A percentile compares a stretch with the other conserved stretches of the same genome.
These are phyloP conservation scores for Catharus bicknelli DNA, from an alignment of 2,113 vertebrate genomes.

Conservation along the genomic window DNA sequence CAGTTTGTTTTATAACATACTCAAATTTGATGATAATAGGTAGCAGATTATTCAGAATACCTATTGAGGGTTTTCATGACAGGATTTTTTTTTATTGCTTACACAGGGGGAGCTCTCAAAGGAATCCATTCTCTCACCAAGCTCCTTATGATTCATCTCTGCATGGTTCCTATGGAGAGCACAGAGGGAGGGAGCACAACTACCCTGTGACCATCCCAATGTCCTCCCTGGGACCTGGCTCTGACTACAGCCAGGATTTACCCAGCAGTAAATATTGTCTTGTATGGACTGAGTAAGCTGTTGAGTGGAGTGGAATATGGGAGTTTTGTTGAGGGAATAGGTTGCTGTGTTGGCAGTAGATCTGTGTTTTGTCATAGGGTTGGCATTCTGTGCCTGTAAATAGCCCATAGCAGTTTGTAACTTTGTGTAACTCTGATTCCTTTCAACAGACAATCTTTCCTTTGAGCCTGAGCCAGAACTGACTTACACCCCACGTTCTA, in stretches of 20 bases:
- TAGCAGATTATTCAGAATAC: not conserved
- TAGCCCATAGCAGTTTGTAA: not conserved
- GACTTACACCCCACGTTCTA: not conserved
- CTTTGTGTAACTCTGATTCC: not conserved
- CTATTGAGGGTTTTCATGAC: not conserved
- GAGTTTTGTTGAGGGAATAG: not conserved
- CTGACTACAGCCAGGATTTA: not conserved
- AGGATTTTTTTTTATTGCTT: not conserved
- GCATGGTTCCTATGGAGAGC: not conserved
- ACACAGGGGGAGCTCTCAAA: constrained; percentile 7
- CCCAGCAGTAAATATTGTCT: not conserved
- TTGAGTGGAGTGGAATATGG: not conserved
- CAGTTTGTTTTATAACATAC: not conserved
- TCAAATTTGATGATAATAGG: not conserved
- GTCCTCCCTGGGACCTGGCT: not conserved
- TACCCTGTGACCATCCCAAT: constrained; percentile 50
- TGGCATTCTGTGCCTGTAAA: not conserved
- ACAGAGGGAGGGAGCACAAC: not conserved
- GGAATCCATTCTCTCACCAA: not conserved
- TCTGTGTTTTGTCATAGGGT: not conserved
- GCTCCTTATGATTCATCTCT: not conserved
- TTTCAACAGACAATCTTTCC: constrained; percentile 61
- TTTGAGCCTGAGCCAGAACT: constrained; percentile 48
- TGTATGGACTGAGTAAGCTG: not conserved
- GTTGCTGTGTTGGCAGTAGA: not conserved